phyloP scores from a whole-genome alignment of 1,140 invertebrate species.

The Sarcophaga bullata region DNA sequence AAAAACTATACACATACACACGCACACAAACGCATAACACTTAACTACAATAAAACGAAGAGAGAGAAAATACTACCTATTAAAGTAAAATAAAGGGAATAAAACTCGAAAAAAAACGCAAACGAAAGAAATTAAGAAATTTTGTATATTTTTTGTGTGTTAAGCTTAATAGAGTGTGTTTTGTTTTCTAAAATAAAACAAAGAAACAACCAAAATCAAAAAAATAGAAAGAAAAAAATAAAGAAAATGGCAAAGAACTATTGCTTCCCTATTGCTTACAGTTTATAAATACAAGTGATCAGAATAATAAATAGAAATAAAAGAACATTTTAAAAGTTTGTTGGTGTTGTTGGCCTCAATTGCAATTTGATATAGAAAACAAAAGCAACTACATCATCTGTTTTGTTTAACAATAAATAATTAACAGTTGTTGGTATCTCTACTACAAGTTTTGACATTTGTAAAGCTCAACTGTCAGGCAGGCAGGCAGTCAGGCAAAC shows the following conservation, averaged over 20 bases:
- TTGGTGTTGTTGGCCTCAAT: neutral
- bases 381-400: neutral
- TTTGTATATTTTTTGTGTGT: neutral
- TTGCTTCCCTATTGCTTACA: neutral
- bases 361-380: neutral
- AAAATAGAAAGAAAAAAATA: neutral
- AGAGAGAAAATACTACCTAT: neutral
- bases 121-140: neutral
- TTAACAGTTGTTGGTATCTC: neutral
- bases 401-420: neutral
- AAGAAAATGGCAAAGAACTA: slow-evolving; percentile 16
- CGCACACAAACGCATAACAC: neutral
- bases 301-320: neutral
- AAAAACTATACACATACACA: neutral
- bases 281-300: neutral
- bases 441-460: neutral
- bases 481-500: neutral
- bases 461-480: neutral
- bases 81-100: neutral
- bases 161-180: neutral
- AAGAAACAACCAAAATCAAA: no score
- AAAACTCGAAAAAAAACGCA: slow-evolving; percentile 6
- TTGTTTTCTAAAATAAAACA: neutral
- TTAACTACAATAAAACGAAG: neutral
- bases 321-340: neutral